Base-by-base conservation (phyloP, 2,888 invertebrate genomes). In the Lobophora halterata region DNA sequence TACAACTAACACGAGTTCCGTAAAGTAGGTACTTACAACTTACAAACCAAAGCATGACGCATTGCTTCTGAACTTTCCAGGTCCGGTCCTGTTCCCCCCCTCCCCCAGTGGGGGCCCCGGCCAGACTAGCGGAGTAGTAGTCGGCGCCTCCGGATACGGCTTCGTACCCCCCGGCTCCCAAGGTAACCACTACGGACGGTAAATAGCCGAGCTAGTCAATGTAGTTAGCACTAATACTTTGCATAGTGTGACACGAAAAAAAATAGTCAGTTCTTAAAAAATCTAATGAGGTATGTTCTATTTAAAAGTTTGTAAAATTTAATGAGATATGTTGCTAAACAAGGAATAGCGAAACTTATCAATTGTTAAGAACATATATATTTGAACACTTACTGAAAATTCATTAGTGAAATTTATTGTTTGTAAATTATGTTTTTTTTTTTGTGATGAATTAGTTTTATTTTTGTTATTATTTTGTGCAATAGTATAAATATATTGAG, bases 131-230 rank as follows among this genome's bases (percentile, higher is more conserved):
- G 95, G 95, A 8, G 95, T 95, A 18, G 88, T 95, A 37, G 92
- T 93, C 14, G 95, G 95, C 40, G 95, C 94, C 41, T 95, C 95
- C 28, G 95, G 95, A 53, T 95, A 91, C 71, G 95, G 95, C 55
- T 95, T 95, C 76, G 94, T 95, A 45, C 94, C 95, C 47, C 94
- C 94, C 61, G 89, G 89, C 79, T 76, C 88, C 52, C 87, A 86
- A 91, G 91, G 92, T 92, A 91, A 90, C 67, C 32, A 57, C 49
- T 79, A 76, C 65, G 76, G 83, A 62, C 76, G 76, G 69, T 82
- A 76, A 66, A 66, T 58, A 63, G 55, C 52, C 65, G n/a, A n/a
- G n/a, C n/a, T 74, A 79, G 74, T 72, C 71, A 68, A 65, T 43
- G 67, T 81, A 83, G 76, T 65, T 81, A 77, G 76, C 41, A 77